A percentile compares a stretch with the other conserved stretches of the same genome.
Conservation (phyloP, 2,888 invertebrate species). For the Rhagonycha lutea region DNA sequence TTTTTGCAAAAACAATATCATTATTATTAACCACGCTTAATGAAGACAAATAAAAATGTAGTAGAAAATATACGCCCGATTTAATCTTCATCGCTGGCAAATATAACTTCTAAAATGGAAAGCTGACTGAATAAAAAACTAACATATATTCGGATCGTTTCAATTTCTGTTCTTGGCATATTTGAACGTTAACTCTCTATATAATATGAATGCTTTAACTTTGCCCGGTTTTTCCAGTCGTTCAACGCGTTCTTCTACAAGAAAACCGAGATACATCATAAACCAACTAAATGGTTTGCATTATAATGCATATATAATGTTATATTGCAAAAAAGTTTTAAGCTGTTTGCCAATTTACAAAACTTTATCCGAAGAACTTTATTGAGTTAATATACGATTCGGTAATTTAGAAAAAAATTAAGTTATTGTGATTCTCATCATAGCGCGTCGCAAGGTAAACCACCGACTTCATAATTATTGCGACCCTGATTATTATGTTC, state of each 20-base stretch:
- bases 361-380: conserved; percentile 5
- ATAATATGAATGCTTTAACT: conserved; percentile 57
- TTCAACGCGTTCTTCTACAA: conserved; percentile 45
- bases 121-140: conserved; percentile 45
- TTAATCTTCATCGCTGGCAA: conserved; percentile 29
- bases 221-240: conserved; percentile 49
- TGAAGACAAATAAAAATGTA: conserved; percentile 17
- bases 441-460: not conserved
- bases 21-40: not conserved
- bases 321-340: conserved; percentile 54
- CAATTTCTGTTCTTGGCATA: conserved; percentile 58
- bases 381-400: not conserved
- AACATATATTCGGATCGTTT: conserved; percentile 55
- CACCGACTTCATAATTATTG: not conserved
- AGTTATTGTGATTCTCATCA: not conserved
- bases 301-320: conserved; percentile 58
- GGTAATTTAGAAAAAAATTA: not conserved
- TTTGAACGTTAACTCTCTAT: conserved; percentile 56
- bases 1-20: not conserved
- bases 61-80: conserved; percentile 25
- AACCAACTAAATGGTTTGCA: conserved; percentile 47
- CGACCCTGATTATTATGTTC: not conserved
- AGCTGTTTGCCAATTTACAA: conserved; percentile 39
- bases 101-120: conserved; percentile 27
- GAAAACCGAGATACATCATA: conserved; percentile 37